Percentiles rank a stretch among this genome's conserved stretches.
Evolutionary conservation across 2,797 vertebrate genomes (phyloP).

Genomic region (Sitta carolinensis): DNA sequence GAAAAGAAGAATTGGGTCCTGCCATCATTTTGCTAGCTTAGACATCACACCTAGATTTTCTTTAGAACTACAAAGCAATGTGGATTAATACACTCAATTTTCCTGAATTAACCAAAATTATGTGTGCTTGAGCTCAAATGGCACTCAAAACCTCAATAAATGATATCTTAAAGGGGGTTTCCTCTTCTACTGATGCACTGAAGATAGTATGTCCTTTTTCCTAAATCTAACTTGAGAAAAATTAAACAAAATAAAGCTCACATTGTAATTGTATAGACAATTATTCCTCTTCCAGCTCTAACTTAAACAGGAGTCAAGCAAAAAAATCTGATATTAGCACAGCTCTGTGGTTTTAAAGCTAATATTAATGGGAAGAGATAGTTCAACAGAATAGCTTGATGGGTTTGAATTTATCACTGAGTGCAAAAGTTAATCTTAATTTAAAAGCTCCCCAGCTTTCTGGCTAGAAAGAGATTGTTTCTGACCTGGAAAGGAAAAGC

Average conservation of each 20-base stretch:
- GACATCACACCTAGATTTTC: background rate
- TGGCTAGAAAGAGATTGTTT: background rate
- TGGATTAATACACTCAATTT: background rate
- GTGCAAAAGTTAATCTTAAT: background rate
- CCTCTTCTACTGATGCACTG: background rate
- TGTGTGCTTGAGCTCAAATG: background rate
- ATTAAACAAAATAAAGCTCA: background rate
- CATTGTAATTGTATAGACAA: background rate
- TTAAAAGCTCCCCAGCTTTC: conserved; percentile 1
- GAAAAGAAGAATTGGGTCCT: background rate
- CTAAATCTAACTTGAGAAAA: background rate
- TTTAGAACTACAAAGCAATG: background rate
- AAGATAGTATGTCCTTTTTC: background rate
- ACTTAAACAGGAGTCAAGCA: background rate
- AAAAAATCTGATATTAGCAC: background rate
- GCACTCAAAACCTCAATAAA: background rate
- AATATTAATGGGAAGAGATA: background rate
- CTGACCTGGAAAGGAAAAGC: background rate
- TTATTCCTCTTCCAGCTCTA: background rate
- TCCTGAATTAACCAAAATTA: background rate
- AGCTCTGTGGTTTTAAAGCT: background rate
- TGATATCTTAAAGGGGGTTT: background rate
- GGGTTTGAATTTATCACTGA: background rate
- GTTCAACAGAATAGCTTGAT: background rate
- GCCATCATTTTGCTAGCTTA: background rate